Evolutionary conservation across 2,797 vertebrate genomes (phyloP).

Genomic region (Rhinatrema bivittatum): DNA sequence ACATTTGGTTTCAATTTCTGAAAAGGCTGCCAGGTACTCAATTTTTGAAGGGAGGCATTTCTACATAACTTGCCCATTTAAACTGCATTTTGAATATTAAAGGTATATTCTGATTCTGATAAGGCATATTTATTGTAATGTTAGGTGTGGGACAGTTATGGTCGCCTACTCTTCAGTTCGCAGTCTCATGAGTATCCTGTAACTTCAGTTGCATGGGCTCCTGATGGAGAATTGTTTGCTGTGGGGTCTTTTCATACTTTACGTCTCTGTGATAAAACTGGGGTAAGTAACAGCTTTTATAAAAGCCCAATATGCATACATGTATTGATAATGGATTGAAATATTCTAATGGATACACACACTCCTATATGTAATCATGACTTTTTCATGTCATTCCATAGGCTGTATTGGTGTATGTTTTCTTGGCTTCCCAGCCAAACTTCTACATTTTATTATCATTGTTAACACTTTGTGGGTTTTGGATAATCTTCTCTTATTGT

Average conservation of each 20-base stretch:
- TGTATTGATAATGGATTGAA: background rate
- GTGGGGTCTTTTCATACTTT: constrained; percentile 90
- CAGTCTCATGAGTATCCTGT: constrained; percentile 78
- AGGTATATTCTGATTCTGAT: too few relatives aligned
- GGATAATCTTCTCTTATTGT: background rate
- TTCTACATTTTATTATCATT: constrained; percentile 8
- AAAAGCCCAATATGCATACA: background rate
- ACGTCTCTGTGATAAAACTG: constrained; percentile 89
- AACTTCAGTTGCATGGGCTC: constrained; percentile 85
- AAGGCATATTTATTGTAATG: too few relatives aligned
- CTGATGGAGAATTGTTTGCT: constrained; percentile 85
- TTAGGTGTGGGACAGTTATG: constrained; percentile 96
- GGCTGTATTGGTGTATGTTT: background rate
- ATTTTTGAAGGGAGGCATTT: too few relatives aligned
- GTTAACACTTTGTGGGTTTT: too few relatives aligned
- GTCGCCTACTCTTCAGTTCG: constrained; percentile 72
- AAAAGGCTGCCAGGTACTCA: too few relatives aligned
- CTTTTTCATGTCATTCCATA: background rate
- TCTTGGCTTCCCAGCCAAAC: background rate
- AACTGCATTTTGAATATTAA: too few relatives aligned
- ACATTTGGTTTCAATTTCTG: too few relatives aligned
- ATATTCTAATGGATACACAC: background rate
- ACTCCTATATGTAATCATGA: background rate
- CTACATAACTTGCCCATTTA: too few relatives aligned
- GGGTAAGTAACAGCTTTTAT: constrained; percentile 67